phyloP scores from a whole-genome alignment of 2,797 vertebrate genomes.

The Acipenser transmontanus region DNA sequence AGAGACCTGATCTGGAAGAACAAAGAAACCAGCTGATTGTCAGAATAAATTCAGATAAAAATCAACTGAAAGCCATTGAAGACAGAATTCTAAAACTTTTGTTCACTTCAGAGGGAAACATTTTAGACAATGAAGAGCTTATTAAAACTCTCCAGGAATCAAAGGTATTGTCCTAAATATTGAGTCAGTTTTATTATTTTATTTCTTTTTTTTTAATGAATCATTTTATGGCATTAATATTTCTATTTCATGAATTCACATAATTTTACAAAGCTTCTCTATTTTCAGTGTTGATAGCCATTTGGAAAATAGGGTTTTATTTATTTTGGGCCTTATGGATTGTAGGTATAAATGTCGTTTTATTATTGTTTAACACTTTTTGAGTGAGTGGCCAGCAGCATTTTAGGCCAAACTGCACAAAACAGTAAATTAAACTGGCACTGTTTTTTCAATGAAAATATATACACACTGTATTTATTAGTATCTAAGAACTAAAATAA shows the following conservation, averaged over 20 bases:
- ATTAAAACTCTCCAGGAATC: conserved; percentile 70
- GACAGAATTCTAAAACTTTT: conserved; percentile 72
- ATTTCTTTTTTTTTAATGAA: not conserved
- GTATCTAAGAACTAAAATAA: too few relatives aligned
- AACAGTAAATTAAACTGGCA: not conserved
- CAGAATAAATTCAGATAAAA: conserved; percentile 65
- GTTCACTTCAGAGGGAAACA: conserved; percentile 70
- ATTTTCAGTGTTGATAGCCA: not conserved
- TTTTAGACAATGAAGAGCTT: conserved; percentile 72
- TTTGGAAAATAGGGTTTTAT: too few relatives aligned
- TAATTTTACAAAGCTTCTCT: not conserved
- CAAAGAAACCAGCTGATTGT: conserved; percentile 70
- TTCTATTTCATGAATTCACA: not conserved
- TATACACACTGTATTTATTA: not conserved
- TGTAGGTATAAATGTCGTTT: too few relatives aligned
- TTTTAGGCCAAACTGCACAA: not conserved
- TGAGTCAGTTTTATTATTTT: conserved; percentile 18
- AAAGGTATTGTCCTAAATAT: conserved; percentile 44
- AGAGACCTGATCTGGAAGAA: conserved; percentile 70
- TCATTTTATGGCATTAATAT: not conserved
- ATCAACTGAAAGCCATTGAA: conserved; percentile 69
- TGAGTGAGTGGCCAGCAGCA: too few relatives aligned
- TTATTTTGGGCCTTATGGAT: too few relatives aligned
- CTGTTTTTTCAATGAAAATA: not conserved
- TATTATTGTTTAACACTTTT: too few relatives aligned